These are phyloP conservation scores for Plodia interpunctella DNA, from an alignment of 1,140 invertebrate genomes.

Conservation along the genomic window DNA sequence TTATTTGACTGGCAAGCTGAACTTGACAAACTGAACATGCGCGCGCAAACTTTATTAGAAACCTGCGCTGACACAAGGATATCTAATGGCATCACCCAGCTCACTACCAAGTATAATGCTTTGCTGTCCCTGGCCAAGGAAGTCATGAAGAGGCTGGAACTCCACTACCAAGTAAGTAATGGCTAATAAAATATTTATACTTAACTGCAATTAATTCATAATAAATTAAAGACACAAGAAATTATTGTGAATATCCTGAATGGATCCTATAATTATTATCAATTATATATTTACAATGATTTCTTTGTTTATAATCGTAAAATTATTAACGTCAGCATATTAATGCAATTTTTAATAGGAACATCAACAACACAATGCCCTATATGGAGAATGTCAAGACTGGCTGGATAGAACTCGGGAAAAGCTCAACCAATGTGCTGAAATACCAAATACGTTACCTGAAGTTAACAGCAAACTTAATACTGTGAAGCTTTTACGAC, in stretches of 20 bases:
- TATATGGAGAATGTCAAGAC: slow-evolving; percentile 94
- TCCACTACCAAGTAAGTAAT: slow-evolving; percentile 87
- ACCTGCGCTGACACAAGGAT: slow-evolving; percentile 95
- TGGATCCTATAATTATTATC: no score
- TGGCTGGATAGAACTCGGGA: slow-evolving; percentile 93
- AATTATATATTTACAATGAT: no score
- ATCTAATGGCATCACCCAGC: slow-evolving; percentile 94
- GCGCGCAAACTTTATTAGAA: slow-evolving; percentile 92
- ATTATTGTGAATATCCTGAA: no score
- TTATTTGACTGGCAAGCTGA: slow-evolving; percentile 96
- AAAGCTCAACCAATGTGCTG: slow-evolving; percentile 86
- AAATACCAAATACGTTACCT: slow-evolving; percentile 85
- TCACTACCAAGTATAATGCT: slow-evolving; percentile 96
- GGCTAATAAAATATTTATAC: no score
- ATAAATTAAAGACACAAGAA: no score
- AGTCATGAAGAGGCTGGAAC: slow-evolving; percentile 92
- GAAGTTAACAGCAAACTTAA: slow-evolving; percentile 92
- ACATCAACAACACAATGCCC: slow-evolving; percentile 91
- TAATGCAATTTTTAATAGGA: slow-evolving; percentile 75
- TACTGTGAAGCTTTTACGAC: slow-evolving; percentile 88
- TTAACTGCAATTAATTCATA: no score
- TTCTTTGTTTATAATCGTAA: no score
- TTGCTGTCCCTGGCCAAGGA: slow-evolving; percentile 94
- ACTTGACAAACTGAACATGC: slow-evolving; percentile 93
- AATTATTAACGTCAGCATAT: no score